These are phyloP conservation scores for Tetramorium bicarinatum DNA, from an alignment of 2,888 invertebrate genomes.

Conservation along the genomic window DNA sequence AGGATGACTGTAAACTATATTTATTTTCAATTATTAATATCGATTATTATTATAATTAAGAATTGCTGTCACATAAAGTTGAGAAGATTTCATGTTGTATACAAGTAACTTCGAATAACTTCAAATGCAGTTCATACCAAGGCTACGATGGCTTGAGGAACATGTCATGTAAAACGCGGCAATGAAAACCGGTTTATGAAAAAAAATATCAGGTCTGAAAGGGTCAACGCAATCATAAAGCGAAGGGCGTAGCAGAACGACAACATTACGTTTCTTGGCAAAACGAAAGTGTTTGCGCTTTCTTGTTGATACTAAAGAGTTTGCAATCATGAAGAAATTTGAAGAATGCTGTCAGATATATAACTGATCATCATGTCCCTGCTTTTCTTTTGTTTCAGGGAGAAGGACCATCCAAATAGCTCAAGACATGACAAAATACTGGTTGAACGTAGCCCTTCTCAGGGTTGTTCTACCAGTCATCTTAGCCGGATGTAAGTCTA, in stretches of 20 bases:
- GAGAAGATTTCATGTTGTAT: background rate
- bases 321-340: constrained; percentile 59
- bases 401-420: constrained; percentile 67
- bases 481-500: constrained; percentile 87
- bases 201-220: constrained; percentile 12
- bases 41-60: background rate
- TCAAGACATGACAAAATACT: constrained; percentile 86
- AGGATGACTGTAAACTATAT: background rate
- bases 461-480: constrained; percentile 87
- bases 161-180: background rate
- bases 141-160: background rate
- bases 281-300: constrained; percentile 68
- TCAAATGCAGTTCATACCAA: background rate
- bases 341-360: background rate
- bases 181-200: constrained; percentile 35
- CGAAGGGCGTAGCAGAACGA: constrained; percentile 36
- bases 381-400: constrained; percentile 73
- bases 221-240: constrained; percentile 34
- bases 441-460: constrained; percentile 86
- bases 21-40: background rate
- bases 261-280: constrained; percentile 30
- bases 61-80: background rate
- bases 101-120: background rate
- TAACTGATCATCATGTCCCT: constrained; percentile 24
- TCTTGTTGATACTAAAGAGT: constrained; percentile 64